Evolutionary conservation across 2,113 vertebrate genomes (phyloP), one percentile per base, ranked within the genome.

Genomic region (Chionomys nivalis): DNA sequence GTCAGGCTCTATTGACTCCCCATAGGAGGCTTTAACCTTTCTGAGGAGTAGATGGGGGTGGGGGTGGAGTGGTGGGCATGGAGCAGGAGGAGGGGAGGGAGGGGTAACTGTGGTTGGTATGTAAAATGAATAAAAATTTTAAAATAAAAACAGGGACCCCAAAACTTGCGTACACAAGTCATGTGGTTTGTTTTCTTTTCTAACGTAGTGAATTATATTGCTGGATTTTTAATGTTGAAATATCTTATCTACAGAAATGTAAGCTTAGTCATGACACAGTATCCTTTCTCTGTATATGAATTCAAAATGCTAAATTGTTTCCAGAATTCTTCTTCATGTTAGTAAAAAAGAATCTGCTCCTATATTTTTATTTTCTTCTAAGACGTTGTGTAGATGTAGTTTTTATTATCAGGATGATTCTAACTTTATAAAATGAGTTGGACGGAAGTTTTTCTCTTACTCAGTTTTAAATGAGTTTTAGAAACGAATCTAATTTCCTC

Each of bases 231-330:
- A 14, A 72, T 28, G 49, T 33, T 68, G 49, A 65, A n/a, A 31
- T 7, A 28, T 16, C 12, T 42, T 39, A 42, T 23, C 61, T 33
- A 0, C 5, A 3, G 17, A 2, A 19, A 9, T 1, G 5, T 21
- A 23, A 61, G 11, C 58, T 70, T 76, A 61, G 24, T n/a, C 33
- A 61, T 82, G 36, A 21, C 9, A 81, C 5, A 12, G 1, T n/a
- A 52, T 2, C 58, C 24, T 39, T 52, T 73, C 11, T 28, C 16
- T 47, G 44, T 31, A 31, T 7, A 26, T 55, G 85, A 23, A 42
- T 79, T 42, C 39, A 28, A 94, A 19, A 73, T 52, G 78, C 31
- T 79, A 61, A 47, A 42, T 23, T 65, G 70, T 70, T 49, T 75
- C 83, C n/a, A 39, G 36, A 65, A 12, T 73, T 78, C 73, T 61